Conservation (phyloP, 2,888 invertebrate genomes). For the Pyrrhia umbra region DNA sequence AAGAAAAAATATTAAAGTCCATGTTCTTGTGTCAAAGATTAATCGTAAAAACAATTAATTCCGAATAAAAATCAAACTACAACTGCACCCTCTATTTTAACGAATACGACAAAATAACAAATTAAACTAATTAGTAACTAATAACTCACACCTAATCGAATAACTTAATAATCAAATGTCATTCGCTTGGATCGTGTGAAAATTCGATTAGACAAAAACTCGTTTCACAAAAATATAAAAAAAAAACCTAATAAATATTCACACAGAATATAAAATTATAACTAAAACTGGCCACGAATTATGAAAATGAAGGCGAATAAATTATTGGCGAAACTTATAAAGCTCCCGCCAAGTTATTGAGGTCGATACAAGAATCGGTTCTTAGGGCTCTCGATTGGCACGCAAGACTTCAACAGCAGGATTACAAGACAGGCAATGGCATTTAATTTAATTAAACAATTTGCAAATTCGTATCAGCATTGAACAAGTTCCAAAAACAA, state of each 20-base stretch:
- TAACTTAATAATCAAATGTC: constrained; percentile 38
- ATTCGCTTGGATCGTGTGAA: constrained; percentile 37
- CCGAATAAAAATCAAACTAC: constrained; percentile 21
- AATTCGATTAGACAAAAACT: constrained; percentile 31
- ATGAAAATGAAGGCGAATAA: constrained; percentile 61
- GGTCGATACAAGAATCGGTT: constrained; percentile 65
- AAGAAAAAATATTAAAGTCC: no score
- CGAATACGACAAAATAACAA: constrained; percentile 27
- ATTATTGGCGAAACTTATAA: constrained; percentile 65
- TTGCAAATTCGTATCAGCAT: no score
- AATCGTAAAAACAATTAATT: constrained; percentile 17
- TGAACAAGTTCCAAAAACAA: no score
- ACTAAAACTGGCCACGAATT: constrained; percentile 61
- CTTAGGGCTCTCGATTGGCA: constrained; percentile 22
- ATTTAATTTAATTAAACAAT: background rate
- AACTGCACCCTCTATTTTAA: background rate
- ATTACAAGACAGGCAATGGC: constrained; percentile 9
- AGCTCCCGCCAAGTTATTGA: constrained; percentile 73
- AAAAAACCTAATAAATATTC: constrained; percentile 41
- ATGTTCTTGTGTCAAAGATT: constrained; percentile 18
- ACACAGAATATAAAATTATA: constrained; percentile 40
- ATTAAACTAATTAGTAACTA: constrained; percentile 53
- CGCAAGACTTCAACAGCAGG: background rate
- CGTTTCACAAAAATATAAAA: constrained; percentile 36
- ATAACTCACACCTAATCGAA: constrained; percentile 52